A percentile compares a stretch with the other conserved stretches of the same genome.
These are phyloP conservation scores for Distichodus sexfasciatus DNA, from an alignment of 2,797 vertebrate genomes.

Conservation along the genomic window DNA sequence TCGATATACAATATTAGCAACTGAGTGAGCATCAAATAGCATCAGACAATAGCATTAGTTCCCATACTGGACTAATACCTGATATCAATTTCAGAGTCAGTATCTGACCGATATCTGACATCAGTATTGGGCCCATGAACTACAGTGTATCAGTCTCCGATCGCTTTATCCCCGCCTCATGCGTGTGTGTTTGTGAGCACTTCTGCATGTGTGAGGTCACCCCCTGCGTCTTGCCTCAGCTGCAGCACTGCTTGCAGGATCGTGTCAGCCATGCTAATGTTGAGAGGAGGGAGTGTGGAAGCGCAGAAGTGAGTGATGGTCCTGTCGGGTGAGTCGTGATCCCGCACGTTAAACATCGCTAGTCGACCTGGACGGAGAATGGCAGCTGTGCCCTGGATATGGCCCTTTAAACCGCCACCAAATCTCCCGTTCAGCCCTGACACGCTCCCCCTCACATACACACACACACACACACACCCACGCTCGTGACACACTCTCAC, in stretches of 20 bases:
- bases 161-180: no score
- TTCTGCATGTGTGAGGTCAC: neutral
- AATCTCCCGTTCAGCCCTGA: slow-evolving; percentile 2
- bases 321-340: neutral
- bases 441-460: neutral
- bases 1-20: no score
- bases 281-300: neutral
- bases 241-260: neutral
- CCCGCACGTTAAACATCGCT: neutral
- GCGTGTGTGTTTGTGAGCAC: no score
- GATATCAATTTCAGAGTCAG: no score
- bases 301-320: neutral
- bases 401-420: neutral
- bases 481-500: neutral
- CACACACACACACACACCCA: neutral
- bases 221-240: neutral
- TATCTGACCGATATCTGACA: no score
- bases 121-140: no score
- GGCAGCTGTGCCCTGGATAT: neutral
- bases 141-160: no score
- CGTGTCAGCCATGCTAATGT: neutral
- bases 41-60: no score
- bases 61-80: no score
- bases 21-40: no score
- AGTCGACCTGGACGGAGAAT: neutral